Percentiles rank a stretch among this genome's conserved stretches.
These are phyloP conservation scores for Caretta caretta DNA, from an alignment of 2,113 vertebrate genomes.

Conservation along the genomic window DNA sequence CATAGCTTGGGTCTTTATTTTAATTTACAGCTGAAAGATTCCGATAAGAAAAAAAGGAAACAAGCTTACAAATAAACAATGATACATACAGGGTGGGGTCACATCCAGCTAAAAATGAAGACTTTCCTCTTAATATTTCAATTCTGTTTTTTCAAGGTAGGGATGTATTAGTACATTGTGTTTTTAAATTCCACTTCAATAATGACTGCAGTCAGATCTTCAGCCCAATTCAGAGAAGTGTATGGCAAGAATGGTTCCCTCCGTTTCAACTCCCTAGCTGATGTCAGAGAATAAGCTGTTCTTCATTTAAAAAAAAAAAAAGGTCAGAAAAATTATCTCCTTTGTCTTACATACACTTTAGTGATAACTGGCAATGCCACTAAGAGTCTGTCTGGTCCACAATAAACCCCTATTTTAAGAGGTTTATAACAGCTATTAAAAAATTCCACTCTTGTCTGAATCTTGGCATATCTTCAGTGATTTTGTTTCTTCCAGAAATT, in stretches of 20 bases:
- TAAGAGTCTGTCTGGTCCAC: background rate
- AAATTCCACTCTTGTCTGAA: background rate
- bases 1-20: constrained; percentile 20
- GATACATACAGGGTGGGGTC: constrained; percentile 49
- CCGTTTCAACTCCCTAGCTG: background rate
- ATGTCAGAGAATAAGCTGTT: background rate
- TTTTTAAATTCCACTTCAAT: background rate
- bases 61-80: constrained; percentile 69
- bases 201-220: background rate
- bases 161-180: background rate
- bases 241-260: background rate
- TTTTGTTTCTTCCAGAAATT: background rate
- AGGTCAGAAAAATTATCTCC: constrained; percentile 15
- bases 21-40: constrained; percentile 63
- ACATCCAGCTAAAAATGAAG: constrained; percentile 21
- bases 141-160: constrained; percentile 41
- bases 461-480: background rate
- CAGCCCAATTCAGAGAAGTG: background rate
- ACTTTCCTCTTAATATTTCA: constrained; percentile 42
- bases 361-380: background rate
- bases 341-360: background rate
- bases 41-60: constrained; percentile 77
- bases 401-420: background rate
- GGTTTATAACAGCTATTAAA: background rate
- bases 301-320: constrained; percentile 10